A percentile compares a stretch with the other conserved stretches of the same genome.
These are phyloP conservation scores for Garrulus glandarius DNA, from an alignment of 2,797 vertebrate species.

Conservation along the genomic window DNA sequence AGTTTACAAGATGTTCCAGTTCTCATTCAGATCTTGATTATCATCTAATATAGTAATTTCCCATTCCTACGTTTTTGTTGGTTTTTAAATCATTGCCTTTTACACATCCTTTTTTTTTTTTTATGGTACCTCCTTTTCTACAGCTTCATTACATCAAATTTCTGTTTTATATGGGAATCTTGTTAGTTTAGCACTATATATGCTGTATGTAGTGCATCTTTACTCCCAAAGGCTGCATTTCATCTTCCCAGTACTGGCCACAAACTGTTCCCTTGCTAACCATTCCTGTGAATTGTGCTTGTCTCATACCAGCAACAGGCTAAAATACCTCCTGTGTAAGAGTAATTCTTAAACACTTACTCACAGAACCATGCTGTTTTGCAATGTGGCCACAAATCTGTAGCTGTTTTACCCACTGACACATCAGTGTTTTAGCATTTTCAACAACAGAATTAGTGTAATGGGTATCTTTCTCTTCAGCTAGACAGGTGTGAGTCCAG, in stretches of 20 bases:
- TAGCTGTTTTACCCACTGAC: background rate
- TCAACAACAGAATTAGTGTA: background rate
- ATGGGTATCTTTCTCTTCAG: background rate
- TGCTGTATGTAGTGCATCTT: background rate
- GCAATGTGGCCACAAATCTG: background rate
- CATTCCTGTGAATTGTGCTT: background rate
- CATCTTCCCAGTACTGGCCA: background rate
- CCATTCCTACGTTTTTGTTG: background rate
- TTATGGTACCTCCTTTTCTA: background rate
- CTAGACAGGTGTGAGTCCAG: background rate
- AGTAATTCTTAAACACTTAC: background rate
- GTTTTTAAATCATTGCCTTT: background rate
- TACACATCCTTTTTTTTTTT: background rate
- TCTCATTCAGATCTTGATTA: background rate
- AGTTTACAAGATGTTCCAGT: background rate
- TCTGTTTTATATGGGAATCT: background rate
- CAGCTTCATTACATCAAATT: background rate
- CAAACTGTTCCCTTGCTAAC: background rate
- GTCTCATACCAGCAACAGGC: background rate
- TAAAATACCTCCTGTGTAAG: background rate
- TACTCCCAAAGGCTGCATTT: background rate
- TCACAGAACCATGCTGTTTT: background rate
- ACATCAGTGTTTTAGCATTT: background rate
- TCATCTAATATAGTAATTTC: background rate
- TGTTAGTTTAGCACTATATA: background rate